phyloP scores from a whole-genome alignment of 2,797 vertebrate species.

The Synanceia verrucosa region DNA sequence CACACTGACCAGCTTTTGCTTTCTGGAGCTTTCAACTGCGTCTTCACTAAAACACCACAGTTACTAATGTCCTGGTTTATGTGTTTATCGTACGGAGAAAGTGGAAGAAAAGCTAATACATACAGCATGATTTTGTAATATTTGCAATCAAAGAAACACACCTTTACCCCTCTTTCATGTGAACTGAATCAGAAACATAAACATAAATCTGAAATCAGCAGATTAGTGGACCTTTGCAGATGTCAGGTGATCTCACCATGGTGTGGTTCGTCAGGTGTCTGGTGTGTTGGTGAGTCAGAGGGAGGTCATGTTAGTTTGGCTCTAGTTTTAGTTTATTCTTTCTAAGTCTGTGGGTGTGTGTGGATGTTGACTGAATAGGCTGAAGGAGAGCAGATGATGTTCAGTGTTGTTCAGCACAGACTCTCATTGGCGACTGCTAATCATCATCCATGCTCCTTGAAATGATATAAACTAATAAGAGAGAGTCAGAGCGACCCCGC shows the following conservation, averaged over 20 bases:
- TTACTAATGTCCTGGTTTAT: not conserved
- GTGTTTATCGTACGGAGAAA: not conserved
- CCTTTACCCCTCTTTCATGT: too few relatives aligned
- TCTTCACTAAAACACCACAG: not conserved
- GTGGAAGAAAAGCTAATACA: too few relatives aligned
- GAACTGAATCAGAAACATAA: not conserved
- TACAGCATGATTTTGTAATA: too few relatives aligned
- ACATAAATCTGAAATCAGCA: too few relatives aligned
- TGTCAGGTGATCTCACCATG: not conserved
- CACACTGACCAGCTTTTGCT: too few relatives aligned
- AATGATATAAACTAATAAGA: constrained; percentile 2
- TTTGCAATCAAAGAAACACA: too few relatives aligned
- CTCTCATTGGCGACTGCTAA: constrained; percentile 7
- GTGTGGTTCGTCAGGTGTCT: not conserved
- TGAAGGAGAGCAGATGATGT: not conserved
- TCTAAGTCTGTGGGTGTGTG: not conserved
- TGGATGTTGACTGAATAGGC: not conserved
- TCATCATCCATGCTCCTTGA: not conserved
- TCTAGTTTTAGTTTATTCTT: not conserved
- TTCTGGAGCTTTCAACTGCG: too few relatives aligned
- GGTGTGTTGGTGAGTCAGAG: not conserved
- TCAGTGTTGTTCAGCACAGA: not conserved
- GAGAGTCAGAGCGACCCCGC: not conserved
- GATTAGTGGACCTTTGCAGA: too few relatives aligned
- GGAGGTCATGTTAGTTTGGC: not conserved